These are phyloP conservation scores for Drosophila sp. DNA, from an alignment of 1,140 invertebrate species.

Conservation along the genomic window DNA sequence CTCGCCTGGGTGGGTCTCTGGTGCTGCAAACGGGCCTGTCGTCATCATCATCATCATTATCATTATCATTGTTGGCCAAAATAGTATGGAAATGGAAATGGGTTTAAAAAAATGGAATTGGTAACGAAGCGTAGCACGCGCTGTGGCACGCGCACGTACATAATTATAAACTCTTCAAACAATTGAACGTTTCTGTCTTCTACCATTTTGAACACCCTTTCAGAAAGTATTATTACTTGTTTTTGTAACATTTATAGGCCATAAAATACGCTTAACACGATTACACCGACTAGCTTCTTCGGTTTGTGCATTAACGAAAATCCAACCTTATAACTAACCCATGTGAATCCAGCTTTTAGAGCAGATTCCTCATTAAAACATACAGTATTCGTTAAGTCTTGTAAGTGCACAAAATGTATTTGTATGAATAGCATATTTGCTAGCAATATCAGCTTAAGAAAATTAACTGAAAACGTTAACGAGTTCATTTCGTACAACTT, in stretches of 20 bases:
- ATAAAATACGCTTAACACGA: too few relatives aligned
- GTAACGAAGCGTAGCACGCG: conserved; percentile 16
- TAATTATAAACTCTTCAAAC: conserved; percentile 1
- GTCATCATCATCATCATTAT: neutral
- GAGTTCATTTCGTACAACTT: too few relatives aligned
- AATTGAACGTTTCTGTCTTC: neutral
- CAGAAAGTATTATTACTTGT: too few relatives aligned
- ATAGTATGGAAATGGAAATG: conserved; percentile 7
- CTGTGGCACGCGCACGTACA: conserved; percentile 6
- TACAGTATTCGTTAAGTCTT: neutral
- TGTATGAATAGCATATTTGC: too few relatives aligned
- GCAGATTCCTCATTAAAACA: neutral
- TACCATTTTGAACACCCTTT: neutral
- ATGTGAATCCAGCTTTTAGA: neutral
- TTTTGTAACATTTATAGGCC: neutral
- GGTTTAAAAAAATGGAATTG: neutral
- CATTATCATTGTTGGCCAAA: neutral
- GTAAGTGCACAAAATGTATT: too few relatives aligned
- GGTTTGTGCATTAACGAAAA: neutral
- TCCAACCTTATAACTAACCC: neutral
- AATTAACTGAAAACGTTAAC: too few relatives aligned
- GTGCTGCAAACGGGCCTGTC: conserved; percentile 44
- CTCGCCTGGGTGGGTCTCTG: conserved; percentile 68
- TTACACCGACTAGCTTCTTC: neutral
- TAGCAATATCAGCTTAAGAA: too few relatives aligned